These are phyloP conservation scores for Drosophila dunni DNA, from an alignment of 1,140 invertebrate genomes.

Conservation along the genomic window DNA sequence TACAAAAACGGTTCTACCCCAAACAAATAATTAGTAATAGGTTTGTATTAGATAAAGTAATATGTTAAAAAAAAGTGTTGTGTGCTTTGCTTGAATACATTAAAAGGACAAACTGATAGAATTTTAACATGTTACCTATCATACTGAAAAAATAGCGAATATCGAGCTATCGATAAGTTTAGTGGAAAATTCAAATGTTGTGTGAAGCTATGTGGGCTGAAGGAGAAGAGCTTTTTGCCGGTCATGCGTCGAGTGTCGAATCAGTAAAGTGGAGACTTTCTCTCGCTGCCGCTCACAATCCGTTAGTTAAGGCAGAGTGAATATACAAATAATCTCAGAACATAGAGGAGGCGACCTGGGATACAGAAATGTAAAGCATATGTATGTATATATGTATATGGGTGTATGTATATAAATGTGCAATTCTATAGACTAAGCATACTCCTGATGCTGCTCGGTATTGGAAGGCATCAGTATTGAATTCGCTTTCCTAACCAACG, in stretches of 20 bases:
- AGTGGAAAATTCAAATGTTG: background rate
- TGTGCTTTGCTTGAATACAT: too few species aligned
- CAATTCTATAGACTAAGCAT: conserved; percentile 14
- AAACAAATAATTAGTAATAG: too few species aligned
- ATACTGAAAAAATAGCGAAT: too few species aligned
- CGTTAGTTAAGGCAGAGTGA: background rate
- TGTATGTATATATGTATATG: conserved; percentile 10
- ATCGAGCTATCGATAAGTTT: conserved; percentile 4
- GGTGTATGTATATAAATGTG: conserved; percentile 15
- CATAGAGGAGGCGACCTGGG: conserved; percentile 23
- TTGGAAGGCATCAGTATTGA: conserved; percentile 64
- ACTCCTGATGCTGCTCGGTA: conserved; percentile 39
- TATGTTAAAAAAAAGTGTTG: too few species aligned
- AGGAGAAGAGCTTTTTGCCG: conserved; percentile 7
- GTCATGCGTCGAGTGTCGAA: conserved; percentile 24
- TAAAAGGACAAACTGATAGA: too few species aligned
- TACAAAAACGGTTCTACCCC: too few species aligned
- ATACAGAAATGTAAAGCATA: conserved; percentile 47
- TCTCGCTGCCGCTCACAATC: conserved; percentile 12
- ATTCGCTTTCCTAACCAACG: conserved; percentile 67
- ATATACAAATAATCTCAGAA: conserved; percentile 18
- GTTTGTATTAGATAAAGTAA: too few species aligned
- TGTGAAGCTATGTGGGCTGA: conserved; percentile 6
- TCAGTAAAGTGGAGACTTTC: conserved; percentile 24
- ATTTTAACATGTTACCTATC: too few species aligned